Conservation (phyloP, 2,113 vertebrate genomes). For the Psammodynastes pulverulentus region DNA sequence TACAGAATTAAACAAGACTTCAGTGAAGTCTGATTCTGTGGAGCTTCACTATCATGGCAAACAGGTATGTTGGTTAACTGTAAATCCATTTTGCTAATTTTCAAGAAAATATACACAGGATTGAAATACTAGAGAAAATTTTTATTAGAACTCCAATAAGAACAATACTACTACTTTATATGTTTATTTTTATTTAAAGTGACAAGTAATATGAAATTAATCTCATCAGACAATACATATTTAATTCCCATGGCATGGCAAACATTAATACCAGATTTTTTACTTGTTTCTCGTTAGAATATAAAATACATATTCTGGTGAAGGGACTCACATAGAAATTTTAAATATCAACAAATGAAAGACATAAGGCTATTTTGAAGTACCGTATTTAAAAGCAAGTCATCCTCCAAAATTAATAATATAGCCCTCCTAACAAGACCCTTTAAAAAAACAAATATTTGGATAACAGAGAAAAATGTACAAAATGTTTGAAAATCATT, state of each 20-base stretch:
- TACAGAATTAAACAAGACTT: background rate
- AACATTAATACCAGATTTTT: background rate
- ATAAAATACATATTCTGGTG: background rate
- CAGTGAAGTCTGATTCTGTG: background rate
- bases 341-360: background rate
- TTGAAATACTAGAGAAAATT: background rate
- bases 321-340: background rate
- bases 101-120: background rate
- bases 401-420: background rate
- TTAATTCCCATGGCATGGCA: background rate
- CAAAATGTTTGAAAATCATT: background rate
- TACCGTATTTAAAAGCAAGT: background rate
- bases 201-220: background rate
- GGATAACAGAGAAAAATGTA: background rate
- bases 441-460: background rate
- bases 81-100: background rate
- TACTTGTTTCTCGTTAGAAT: background rate
- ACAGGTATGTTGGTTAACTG: background rate
- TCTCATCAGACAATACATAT: background rate
- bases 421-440: background rate
- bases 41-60: background rate
- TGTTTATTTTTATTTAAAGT: background rate
- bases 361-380: background rate
- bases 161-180: background rate
- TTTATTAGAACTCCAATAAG: background rate